Percentiles rank a stretch among this genome's conserved stretches.
Evolutionary conservation across 1,140 invertebrate genomes (phyloP).

Genomic region (Lordiphosa stackelbergi): DNA sequence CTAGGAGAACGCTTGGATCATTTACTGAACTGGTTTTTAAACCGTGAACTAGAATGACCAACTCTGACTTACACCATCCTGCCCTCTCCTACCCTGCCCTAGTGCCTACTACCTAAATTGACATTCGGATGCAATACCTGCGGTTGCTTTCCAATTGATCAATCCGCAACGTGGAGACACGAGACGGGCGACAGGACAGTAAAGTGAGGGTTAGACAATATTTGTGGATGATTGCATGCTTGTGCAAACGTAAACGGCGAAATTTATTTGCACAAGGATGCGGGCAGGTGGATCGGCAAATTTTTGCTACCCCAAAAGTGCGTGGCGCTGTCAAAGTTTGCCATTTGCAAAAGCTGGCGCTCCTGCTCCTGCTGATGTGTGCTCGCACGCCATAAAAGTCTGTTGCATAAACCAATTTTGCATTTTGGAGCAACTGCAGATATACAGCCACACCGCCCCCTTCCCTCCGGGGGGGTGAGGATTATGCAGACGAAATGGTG

Average conservation of each 20-base stretch:
- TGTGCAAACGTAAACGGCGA: conserved; percentile 72
- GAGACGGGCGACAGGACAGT: not conserved
- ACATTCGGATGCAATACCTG: conserved; percentile 7
- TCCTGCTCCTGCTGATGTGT: conserved; percentile 9
- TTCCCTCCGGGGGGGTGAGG: not conserved
- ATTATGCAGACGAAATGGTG: not conserved
- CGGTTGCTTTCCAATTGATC: conserved; percentile 44
- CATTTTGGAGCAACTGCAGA: conserved; percentile 50
- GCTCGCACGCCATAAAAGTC: conserved; percentile 60
- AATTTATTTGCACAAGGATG: conserved; percentile 70
- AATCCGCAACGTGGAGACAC: conserved; percentile 33
- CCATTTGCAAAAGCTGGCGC: conserved; percentile 35
- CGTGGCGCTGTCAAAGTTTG: conserved; percentile 35
- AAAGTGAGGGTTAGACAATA: conserved; percentile 54
- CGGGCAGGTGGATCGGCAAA: conserved; percentile 12
- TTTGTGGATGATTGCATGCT: conserved; percentile 72
- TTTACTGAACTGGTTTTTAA: not conserved
- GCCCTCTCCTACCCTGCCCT: too few relatives aligned
- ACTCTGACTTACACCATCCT: too few relatives aligned
- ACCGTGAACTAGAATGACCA: conserved; percentile 1
- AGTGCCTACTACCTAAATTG: conserved; percentile 9
- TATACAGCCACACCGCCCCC: conserved; percentile 30
- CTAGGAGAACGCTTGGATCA: too few relatives aligned
- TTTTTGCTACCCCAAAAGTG: conserved; percentile 12
- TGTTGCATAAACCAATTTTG: conserved; percentile 71